Evolutionary conservation across 2,113 vertebrate genomes (phyloP), one percentile per base, ranked within the genome.

Genomic region (Syngnathus floridae): DNA sequence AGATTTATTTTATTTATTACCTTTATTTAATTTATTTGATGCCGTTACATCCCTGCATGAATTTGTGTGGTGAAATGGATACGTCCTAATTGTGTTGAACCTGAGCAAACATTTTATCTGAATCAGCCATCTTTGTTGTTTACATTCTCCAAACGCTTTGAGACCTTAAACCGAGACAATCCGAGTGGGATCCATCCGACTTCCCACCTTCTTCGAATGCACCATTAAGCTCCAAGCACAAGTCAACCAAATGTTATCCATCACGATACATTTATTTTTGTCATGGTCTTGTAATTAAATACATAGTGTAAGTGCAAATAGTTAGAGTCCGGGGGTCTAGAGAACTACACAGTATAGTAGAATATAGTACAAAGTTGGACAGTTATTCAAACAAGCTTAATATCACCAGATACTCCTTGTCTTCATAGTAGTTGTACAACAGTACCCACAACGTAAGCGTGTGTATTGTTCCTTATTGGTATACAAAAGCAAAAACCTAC

Each of bases 221-320:
- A 26, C 26, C 26, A 31, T 31, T 31, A 31, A 31, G 26, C 26
- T 0, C 26, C 26, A 31, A 31, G 26, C 26, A 31, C 26, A 3
- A 61, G 17, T 17, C 12, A 22, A 61, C 38, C 16, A 61, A 43
- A 41, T 61, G 38, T 41, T 82, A 71, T 93, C 93, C 92, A 93
- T 92, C 94, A 94, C 94, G 91, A 93, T 92, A 96, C 94, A 96
- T 98, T 97, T 98, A 98, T 98, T 98, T 98, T 94, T 92, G 60
- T 82, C 91, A 94, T 94, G 92, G 93, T 94, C 93, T 88, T 93
- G 82, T 93, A 94, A 94, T 94, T 88, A 95, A 95, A 95, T 98
- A 98, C 94, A 86, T 94, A 84, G 74, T 84, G 82, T 86, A 93
- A 95, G 94, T 96, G 95, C 94, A 96, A 96, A 97, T 93, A 93